These are phyloP conservation scores for Tricholauxania praeusta DNA, from an alignment of 2,888 invertebrate species.

Conservation along the genomic window DNA sequence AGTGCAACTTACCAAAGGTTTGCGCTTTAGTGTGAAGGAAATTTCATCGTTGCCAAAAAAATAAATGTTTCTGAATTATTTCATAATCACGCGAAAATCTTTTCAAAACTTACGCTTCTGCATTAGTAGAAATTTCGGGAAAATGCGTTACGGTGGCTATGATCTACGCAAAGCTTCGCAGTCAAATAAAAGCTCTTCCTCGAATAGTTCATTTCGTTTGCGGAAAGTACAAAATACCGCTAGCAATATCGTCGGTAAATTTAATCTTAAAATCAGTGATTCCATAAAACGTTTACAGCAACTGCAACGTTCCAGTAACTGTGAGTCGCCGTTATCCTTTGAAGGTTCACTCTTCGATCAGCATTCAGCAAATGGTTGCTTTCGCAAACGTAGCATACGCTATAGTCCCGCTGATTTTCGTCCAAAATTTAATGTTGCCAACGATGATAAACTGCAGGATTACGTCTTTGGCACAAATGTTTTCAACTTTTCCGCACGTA, in stretches of 20 bases:
- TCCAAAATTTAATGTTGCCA: conserved; percentile 49
- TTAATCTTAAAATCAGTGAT: conserved; percentile 61
- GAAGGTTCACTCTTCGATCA: conserved; percentile 65
- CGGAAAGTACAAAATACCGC: conserved; percentile 63
- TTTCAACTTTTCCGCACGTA: conserved; percentile 60
- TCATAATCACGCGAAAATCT: not conserved
- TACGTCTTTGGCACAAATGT: conserved; percentile 63
- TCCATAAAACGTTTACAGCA: conserved; percentile 53
- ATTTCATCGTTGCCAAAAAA: conserved; percentile 37
- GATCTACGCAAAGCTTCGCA: conserved; percentile 64
- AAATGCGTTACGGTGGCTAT: conserved; percentile 67
- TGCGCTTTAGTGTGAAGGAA: conserved; percentile 23
- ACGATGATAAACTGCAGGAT: conserved; percentile 47
- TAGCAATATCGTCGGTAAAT: conserved; percentile 61
- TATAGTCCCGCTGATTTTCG: conserved; percentile 62
- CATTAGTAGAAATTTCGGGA: conserved; percentile 23
- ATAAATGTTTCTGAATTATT: conserved; percentile 5
- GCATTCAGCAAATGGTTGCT: conserved; percentile 43
- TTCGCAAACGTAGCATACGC: conserved; percentile 32
- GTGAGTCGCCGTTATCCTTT: conserved; percentile 65
- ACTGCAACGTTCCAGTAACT: conserved; percentile 38
- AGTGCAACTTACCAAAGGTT: conserved; percentile 21
- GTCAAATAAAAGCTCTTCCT: conserved; percentile 50
- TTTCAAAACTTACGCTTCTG: not conserved
- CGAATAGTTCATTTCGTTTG: conserved; percentile 58